A percentile compares a stretch with the other conserved stretches of the same genome.
These are phyloP conservation scores for Bostrychus sinensis DNA, from an alignment of 2,113 vertebrate species.

Conservation along the genomic window DNA sequence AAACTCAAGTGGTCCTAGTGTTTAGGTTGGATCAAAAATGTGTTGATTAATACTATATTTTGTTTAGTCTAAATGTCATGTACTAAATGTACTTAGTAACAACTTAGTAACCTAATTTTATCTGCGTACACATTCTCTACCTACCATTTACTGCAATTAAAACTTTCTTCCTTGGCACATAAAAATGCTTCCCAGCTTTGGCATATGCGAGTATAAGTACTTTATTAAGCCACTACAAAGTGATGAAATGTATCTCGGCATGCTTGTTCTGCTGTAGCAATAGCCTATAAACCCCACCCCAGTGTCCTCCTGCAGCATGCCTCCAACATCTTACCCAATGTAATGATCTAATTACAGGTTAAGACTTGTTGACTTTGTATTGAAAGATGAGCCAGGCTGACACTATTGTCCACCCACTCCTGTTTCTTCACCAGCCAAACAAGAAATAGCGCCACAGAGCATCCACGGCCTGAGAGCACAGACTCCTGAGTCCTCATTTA, in stretches of 20 bases:
- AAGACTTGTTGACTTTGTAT: constrained; percentile 73
- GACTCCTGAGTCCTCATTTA: constrained; percentile 71
- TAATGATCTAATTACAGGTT: constrained; percentile 80
- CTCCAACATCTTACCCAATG: constrained; percentile 43
- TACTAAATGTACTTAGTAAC: no score
- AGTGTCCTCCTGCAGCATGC: constrained; percentile 28
- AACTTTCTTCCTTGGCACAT: not conserved
- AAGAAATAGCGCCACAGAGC: constrained; percentile 23
- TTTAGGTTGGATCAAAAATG: no score
- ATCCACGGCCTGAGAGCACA: constrained; percentile 28
- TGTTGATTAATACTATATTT: no score
- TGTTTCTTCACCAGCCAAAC: constrained; percentile 18
- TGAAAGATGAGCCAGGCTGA: constrained; percentile 64
- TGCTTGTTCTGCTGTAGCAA: constrained; percentile 27
- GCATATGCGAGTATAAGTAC: not conserved
- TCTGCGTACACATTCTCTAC: no score
- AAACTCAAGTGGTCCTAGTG: no score
- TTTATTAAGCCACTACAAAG: no score
- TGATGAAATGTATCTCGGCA: constrained; percentile 46
- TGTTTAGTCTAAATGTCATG: no score
- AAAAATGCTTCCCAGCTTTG: constrained; percentile 2
- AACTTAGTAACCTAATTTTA: no score
- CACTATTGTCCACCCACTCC: constrained; percentile 44
- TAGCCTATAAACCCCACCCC: constrained; percentile 54
- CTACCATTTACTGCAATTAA: no score